phyloP scores from a whole-genome alignment of 2,113 vertebrate species.

The Aplodontia rufa region DNA sequence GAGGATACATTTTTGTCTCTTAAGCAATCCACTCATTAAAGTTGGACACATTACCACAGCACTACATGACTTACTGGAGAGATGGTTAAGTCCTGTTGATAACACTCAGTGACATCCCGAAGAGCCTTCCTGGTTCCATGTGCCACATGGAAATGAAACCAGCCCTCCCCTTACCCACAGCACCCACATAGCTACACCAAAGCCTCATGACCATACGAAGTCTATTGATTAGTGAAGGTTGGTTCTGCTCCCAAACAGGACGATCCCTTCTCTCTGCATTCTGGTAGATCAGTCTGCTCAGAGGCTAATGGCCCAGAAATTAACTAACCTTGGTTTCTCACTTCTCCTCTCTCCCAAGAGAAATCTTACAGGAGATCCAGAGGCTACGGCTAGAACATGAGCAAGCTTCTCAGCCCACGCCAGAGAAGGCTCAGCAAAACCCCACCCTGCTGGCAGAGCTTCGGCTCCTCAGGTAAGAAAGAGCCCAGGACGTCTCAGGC shows the following conservation, averaged over 20 bases:
- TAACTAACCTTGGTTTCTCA: conserved; percentile 57
- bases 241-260: background rate
- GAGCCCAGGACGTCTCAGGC: background rate
- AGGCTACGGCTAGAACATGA: conserved; percentile 95
- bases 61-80: background rate
- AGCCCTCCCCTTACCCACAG: background rate
- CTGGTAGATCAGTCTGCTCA: background rate
- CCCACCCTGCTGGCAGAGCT: conserved; percentile 97
- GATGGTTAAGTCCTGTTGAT: background rate
- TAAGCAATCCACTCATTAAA: background rate
- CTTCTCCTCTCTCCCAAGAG: conserved; percentile 85
- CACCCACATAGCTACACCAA: background rate
- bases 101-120: background rate
- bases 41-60: background rate
- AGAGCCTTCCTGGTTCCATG: background rate
- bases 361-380: conserved; percentile 99
- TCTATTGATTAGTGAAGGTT: background rate
- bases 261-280: background rate
- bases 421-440: conserved; percentile 96
- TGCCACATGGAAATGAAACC: background rate
- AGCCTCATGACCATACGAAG: background rate
- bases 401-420: conserved; percentile 94
- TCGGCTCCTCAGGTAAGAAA: conserved; percentile 93
- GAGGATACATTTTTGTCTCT: conserved; percentile 38
- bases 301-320: background rate